Conservation (phyloP, 2,888 invertebrate species). For the Clitarchus hookeri region DNA sequence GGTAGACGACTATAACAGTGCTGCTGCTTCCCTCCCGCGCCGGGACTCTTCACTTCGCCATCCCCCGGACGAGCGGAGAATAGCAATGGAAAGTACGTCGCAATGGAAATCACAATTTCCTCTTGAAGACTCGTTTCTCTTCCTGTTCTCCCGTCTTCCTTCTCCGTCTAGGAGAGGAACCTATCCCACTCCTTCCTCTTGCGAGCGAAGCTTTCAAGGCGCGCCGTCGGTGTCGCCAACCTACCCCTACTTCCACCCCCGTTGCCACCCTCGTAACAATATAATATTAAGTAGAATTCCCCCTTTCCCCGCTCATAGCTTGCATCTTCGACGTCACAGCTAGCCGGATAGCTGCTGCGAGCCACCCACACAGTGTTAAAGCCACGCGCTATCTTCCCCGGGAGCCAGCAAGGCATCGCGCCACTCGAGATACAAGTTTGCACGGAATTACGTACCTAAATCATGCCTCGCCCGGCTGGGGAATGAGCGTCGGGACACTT, state of each 20-base stretch:
- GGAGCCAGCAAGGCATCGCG: background rate
- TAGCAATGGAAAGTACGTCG: constrained; percentile 5
- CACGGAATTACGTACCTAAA: constrained; percentile 22
- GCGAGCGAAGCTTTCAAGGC: background rate
- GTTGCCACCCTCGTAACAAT: background rate
- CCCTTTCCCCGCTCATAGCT: background rate
- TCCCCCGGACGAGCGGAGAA: constrained; percentile 4
- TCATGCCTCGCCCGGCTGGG: background rate
- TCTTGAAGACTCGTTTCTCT: constrained; percentile 4
- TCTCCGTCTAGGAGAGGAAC: background rate
- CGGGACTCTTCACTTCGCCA: background rate
- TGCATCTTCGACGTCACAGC: background rate
- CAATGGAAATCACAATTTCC: constrained; percentile 21
- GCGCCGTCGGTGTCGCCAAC: background rate
- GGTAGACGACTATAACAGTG: constrained; percentile 14
- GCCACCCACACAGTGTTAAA: background rate
- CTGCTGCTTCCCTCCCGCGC: background rate
- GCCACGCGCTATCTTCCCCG: background rate
- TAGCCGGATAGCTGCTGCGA: background rate
- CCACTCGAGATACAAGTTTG: background rate
- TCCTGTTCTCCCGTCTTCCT: background rate
- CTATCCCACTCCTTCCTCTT: background rate
- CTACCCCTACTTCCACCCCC: background rate
- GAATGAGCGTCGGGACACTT: background rate
- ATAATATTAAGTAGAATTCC: constrained; percentile 16